These are phyloP conservation scores for Salminus brasiliensis DNA, from an alignment of 2,113 vertebrate genomes.

Conservation along the genomic window DNA sequence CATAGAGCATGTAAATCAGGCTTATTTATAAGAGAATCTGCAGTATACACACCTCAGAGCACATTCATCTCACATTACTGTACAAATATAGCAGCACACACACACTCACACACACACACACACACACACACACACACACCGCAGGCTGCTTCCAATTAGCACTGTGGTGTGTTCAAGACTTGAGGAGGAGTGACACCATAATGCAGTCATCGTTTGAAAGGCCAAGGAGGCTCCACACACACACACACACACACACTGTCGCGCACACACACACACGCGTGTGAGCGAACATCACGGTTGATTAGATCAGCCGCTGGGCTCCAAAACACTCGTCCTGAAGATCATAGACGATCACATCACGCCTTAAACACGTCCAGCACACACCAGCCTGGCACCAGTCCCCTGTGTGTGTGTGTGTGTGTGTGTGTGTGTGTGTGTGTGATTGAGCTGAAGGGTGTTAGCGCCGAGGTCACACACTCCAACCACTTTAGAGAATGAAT, in stretches of 20 bases:
- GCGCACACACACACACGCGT: neutral
- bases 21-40: too few species aligned
- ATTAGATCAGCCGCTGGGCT: slow-evolving; percentile 42
- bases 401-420: neutral
- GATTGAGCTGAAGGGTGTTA: slow-evolving; percentile 27
- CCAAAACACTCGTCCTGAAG: slow-evolving; percentile 43
- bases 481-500: slow-evolving; percentile 52
- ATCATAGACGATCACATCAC: slow-evolving; percentile 55
- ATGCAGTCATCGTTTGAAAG: slow-evolving; percentile 21
- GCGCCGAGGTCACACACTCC: slow-evolving; percentile 34
- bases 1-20: too few species aligned
- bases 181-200: slow-evolving; percentile 35
- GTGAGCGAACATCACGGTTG: slow-evolving; percentile 1
- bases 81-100: slow-evolving; percentile 15
- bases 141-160: slow-evolving; percentile 18
- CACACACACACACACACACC: neutral
- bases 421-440: neutral
- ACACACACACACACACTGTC: too few species aligned
- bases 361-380: slow-evolving; percentile 21
- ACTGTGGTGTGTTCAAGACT: slow-evolving; percentile 21
- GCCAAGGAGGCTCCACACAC: slow-evolving; percentile 40
- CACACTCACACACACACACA: neutral
- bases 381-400: slow-evolving; percentile 17
- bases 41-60: neutral
- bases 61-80: neutral